Conservation (phyloP, 1,140 invertebrate genomes). For the Chironomus striatipennis region DNA sequence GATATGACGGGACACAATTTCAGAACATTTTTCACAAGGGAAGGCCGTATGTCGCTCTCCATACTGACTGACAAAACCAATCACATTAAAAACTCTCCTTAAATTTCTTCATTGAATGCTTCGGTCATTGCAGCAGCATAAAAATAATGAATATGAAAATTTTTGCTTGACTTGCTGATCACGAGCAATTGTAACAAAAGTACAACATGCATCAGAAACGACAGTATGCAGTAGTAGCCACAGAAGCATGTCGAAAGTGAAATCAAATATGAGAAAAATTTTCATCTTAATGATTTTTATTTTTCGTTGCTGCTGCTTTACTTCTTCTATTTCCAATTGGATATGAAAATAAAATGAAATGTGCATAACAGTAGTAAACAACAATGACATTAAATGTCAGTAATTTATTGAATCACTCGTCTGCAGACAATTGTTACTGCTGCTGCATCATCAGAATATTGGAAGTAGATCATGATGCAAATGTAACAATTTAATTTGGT, state of each 20-base stretch:
- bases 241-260: slow-evolving; percentile 11
- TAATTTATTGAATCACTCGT: slow-evolving; percentile 1
- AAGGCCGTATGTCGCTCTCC: too few species aligned
- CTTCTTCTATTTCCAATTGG: neutral
- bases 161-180: slow-evolving; percentile 11
- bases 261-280: neutral
- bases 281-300: neutral
- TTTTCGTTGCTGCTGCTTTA: neutral
- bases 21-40: too few species aligned
- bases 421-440: neutral
- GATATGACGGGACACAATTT: too few species aligned
- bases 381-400: slow-evolving; percentile 4
- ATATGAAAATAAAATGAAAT: too few species aligned
- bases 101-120: too few species aligned
- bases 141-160: neutral
- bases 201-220: neutral
- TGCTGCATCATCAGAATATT: too few species aligned
- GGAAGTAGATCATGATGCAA: neutral
- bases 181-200: neutral
- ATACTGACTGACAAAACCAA: too few species aligned
- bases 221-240: neutral
- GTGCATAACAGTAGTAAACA: too few species aligned
- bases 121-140: too few species aligned
- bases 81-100: too few species aligned
- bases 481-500: slow-evolving; percentile 9